phyloP scores from a whole-genome alignment of 2,888 invertebrate species.

The Syrista parreyssii region DNA sequence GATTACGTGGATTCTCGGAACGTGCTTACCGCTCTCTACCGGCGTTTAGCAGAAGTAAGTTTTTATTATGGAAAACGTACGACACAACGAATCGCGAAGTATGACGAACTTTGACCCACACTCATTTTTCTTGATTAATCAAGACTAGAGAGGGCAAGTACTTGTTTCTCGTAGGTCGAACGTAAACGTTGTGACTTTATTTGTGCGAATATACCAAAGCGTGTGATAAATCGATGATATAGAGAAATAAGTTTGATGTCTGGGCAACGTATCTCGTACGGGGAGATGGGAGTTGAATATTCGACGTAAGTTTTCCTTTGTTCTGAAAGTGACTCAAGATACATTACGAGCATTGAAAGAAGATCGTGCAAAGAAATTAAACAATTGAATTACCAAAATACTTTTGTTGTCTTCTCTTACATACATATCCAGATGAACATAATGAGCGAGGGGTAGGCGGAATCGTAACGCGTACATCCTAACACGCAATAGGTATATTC shows the following conservation, averaged over 20 bases:
- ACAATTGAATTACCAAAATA: background rate
- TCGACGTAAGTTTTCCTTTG: background rate
- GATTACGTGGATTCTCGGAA: background rate
- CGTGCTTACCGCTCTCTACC: background rate
- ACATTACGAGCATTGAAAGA: background rate
- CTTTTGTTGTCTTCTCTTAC: background rate
- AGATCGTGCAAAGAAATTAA: background rate
- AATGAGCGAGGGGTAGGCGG: background rate
- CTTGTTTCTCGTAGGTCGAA: background rate
- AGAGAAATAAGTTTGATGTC: background rate
- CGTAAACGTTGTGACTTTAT: conserved; percentile 4
- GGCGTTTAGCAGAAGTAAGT: background rate
- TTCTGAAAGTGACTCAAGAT: background rate
- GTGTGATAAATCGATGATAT: background rate
- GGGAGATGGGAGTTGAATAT: background rate
- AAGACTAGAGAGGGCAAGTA: background rate
- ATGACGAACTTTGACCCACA: background rate
- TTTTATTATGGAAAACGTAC: background rate
- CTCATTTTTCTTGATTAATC: background rate
- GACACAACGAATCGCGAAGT: background rate
- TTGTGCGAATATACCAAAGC: background rate
- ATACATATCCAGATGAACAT: background rate
- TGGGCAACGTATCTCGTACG: background rate
- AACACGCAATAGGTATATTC: background rate
- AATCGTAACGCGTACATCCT: background rate